Evolutionary conservation across 2,113 vertebrate genomes (phyloP), one percentile per base, ranked within the genome.

Genomic region (Grallaria varia): DNA sequence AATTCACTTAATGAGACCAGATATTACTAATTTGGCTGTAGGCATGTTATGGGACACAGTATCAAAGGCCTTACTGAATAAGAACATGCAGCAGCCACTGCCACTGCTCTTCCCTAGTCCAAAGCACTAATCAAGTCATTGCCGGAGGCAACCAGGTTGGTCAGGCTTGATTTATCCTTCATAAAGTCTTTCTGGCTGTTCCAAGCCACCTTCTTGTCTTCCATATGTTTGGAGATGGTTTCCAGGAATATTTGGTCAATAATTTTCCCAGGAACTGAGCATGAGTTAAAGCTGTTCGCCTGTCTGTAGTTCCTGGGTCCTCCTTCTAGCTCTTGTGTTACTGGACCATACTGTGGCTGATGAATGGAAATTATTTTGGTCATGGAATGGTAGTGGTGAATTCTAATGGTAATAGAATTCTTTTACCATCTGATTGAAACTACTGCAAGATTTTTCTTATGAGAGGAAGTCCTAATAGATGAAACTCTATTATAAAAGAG

Each of bases 111-210:
- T 80, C 8, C 6, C 12, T 9, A 64, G 16, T 33, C 20, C 28
- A 30, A 49, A 92, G 23, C 4, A 14, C 31, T 8, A 12, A 15
- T 20, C 37, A 40, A 52, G 17, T 56, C 2, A 73, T 18, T 89
- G 50, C 40, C 64, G 50, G 69, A 80, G 22, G 20, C 15, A 86
- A 4, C 2, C 0, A 3, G 2, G 9, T 39, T 3, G 2, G 4
- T 42, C 18, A 86, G 56, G 13, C 8, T 59, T 49, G 19, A 72
- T 47, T 76, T 45, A 50, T 18, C 4, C 16, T 69, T 69, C 40
- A 33, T 58, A 12, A 69, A 40, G 8, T n/a, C 12, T 37, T 87
- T 56, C 30, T 69, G 59, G 62, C 14, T 37, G 2, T 58, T 94
- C 30, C 50, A 58, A 78, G 24, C n/a, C 17, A 49, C 4, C 5